A percentile compares a stretch with the other conserved stretches of the same genome.
These are phyloP conservation scores for Leptinotarsa undecemlineata DNA, from an alignment of 1,140 invertebrate genomes.

Conservation along the genomic window DNA sequence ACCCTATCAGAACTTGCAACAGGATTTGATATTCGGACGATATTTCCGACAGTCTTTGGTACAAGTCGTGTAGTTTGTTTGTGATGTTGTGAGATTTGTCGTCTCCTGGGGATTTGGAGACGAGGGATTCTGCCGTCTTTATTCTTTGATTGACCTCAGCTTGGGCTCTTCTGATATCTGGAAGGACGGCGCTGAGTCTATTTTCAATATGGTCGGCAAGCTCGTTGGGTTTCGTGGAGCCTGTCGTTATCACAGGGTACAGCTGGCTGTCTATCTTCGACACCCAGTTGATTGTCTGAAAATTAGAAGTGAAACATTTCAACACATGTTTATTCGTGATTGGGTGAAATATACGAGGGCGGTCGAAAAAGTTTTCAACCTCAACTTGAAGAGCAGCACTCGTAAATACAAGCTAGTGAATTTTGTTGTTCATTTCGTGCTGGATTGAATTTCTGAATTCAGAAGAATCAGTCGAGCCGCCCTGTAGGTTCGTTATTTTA, in stretches of 20 bases:
- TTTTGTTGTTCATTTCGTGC: too few species aligned
- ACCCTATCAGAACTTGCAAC: conserved; percentile 71
- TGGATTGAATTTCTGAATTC: too few species aligned
- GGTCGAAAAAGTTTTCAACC: too few species aligned
- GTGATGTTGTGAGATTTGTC: conserved; percentile 54
- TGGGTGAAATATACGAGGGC: too few species aligned
- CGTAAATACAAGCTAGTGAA: too few species aligned
- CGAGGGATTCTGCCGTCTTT: conserved; percentile 64
- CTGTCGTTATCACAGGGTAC: conserved; percentile 75
- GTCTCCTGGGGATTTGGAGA: conserved; percentile 45
- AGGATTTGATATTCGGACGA: conserved; percentile 75
- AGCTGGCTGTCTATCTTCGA: conserved; percentile 74
- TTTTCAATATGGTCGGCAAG: conserved; percentile 64
- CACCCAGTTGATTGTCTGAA: conserved; percentile 74
- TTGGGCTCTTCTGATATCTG: conserved; percentile 68
- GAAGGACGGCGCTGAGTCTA: conserved; percentile 64
- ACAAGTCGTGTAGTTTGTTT: conserved; percentile 67
- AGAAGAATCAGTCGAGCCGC: too few species aligned
- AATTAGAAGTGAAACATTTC: conserved; percentile 23
- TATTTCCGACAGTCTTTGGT: conserved; percentile 68
- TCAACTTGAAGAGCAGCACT: too few species aligned
- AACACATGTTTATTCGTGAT: too few species aligned
- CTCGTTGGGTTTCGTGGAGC: conserved; percentile 63
- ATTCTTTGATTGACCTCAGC: conserved; percentile 73
- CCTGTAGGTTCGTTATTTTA: too few species aligned